Base-by-base conservation (phyloP, 2,113 vertebrate species). In the Entomyzon cyanotis region DNA sequence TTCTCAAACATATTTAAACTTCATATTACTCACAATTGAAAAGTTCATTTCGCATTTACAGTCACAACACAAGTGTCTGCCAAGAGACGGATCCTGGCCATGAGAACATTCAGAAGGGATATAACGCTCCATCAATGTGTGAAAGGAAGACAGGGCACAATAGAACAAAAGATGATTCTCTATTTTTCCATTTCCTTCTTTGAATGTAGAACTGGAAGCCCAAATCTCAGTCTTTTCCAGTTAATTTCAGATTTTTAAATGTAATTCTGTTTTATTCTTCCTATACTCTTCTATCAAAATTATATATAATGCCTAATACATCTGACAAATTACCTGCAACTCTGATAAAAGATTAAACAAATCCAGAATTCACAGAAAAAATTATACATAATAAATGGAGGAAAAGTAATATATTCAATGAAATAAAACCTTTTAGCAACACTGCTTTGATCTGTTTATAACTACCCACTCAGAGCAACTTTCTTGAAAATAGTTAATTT, bases 341-440 rank as follows among this genome's bases (percentile, higher is more conserved):
- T 24, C 10, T 81, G 21, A 75, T 60, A 63, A 93, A 93, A 95
- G 86, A 78, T 89, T 56, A 89, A 84, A 89, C 12, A 90, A 50
- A 69, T 50, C 7, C 24, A 59, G 68, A 85, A 82, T 59, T 77
- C 49, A 50, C 10, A 81, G 47, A 35, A 70, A 52, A 60, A 90
- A 49, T 92, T 89, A 27, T 63, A 35, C 3, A 3, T 16, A 70
- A 69, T 67, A 75, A 75, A 46, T 52, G 22, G 2, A n/a, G 17
- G 4, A 88, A 84, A 16, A 92, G 15, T 44, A 83, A 78, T 9
- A 10, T 31, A 81, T 53, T 81, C 49, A 63, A 31, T 59, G 30
- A 84, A 88, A 86, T 56, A 83, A 89, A 67, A 24, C 2, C 60
- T 92, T 93, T 84, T 68, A 93, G 31, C 33, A 87, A n/a, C 20